phyloP scores from a whole-genome alignment of 2,888 invertebrate species.

The Temnothorax ravouxi region DNA sequence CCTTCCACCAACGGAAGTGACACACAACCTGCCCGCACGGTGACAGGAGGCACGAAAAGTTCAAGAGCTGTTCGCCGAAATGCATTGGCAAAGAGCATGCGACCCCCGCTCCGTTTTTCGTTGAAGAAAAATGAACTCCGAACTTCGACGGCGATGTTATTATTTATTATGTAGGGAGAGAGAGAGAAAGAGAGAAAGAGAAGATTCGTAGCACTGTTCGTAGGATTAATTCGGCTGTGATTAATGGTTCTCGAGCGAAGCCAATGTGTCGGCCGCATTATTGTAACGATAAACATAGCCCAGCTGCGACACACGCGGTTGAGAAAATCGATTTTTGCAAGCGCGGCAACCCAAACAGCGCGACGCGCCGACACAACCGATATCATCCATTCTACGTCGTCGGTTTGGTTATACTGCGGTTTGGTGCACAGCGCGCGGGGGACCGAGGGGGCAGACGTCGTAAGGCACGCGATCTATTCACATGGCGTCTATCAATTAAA shows the following conservation, averaged over 20 bases:
- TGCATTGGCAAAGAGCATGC: constrained; percentile 12
- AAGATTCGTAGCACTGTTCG: constrained; percentile 1
- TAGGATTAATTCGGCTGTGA: constrained; percentile 41
- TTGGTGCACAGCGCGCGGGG: not conserved
- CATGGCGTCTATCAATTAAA: constrained; percentile 53
- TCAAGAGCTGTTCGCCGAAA: constrained; percentile 27
- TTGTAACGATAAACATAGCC: constrained; percentile 21
- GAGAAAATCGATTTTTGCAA: constrained; percentile 51
- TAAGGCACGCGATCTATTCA: constrained; percentile 43
- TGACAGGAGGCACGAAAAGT: constrained; percentile 23
- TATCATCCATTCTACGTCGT: not conserved
- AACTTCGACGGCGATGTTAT: not conserved
- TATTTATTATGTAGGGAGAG: not conserved
- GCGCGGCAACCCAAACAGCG: constrained; percentile 31
- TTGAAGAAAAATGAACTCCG: not conserved
- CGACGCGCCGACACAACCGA: constrained; percentile 28
- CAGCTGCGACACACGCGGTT: constrained; percentile 33
- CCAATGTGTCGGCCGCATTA: constrained; percentile 40
- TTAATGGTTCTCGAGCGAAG: constrained; percentile 35
- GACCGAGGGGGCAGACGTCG: not conserved
- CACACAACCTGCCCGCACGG: constrained; percentile 44
- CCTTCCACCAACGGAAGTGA: constrained; percentile 43
- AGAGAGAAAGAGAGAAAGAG: not conserved
- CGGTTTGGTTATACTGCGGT: no score
- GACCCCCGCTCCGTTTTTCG: not conserved